Evolutionary conservation across 1,140 invertebrate species (phyloP).

Genomic region (Aphidius ervi): DNA sequence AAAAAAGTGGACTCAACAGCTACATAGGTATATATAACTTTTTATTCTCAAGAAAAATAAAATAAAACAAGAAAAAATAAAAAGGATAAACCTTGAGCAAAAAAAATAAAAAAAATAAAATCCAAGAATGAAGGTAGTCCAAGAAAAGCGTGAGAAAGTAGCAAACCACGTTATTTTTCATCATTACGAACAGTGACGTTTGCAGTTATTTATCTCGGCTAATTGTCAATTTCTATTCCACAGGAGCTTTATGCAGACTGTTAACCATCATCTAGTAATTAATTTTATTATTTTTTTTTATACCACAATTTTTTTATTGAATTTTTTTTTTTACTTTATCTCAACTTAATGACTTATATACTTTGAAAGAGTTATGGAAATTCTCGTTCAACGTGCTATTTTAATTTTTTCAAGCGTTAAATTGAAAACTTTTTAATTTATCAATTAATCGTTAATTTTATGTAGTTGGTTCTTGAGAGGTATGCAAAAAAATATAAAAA

Average conservation of each 20-base stretch:
- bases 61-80: background rate
- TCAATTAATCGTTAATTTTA: no score
- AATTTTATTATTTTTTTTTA: conserved; percentile 1
- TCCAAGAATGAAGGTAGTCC: conserved; percentile 19
- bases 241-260: background rate
- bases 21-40: background rate
- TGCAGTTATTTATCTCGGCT: conserved; percentile 17
- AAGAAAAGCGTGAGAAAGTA: conserved; percentile 14
- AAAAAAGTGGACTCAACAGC: no score
- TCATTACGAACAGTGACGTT: conserved; percentile 5
- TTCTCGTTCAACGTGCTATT: no score
- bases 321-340: background rate
- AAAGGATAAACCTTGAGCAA: conserved; percentile 2
- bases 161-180: conserved; percentile 18
- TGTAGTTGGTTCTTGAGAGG: no score
- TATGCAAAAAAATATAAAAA: no score
- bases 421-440: no score
- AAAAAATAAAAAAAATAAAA: conserved; percentile 3
- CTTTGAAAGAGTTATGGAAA: no score
- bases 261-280: background rate
- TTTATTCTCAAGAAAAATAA: background rate
- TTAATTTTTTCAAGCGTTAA: no score
- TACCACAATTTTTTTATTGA: background rate
- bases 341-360: no score
- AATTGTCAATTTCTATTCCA: conserved; percentile 22